Conservation (phyloP, 2,797 vertebrate species). For the Hydrophis major region DNA sequence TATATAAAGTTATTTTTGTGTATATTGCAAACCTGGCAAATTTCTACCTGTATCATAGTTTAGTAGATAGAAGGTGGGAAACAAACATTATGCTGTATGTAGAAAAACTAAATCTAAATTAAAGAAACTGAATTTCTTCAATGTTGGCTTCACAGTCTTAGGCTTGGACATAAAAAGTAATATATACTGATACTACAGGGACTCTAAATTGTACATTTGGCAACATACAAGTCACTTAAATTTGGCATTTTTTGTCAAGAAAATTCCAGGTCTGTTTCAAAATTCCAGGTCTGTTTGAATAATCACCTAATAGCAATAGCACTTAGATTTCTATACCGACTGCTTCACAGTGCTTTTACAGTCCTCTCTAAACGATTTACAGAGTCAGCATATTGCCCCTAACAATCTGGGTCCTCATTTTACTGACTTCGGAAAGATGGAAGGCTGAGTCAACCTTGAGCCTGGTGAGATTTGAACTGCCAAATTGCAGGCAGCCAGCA, state of each 20-base stretch:
- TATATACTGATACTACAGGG: background rate
- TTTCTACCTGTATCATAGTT: background rate
- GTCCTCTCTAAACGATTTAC: too few species aligned
- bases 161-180: background rate
- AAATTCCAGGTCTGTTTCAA: background rate
- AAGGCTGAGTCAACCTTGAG: too few species aligned
- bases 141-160: background rate
- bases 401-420: too few species aligned
- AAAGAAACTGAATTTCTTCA: background rate
- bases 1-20: background rate
- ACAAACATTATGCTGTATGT: background rate
- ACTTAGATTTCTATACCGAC: too few species aligned
- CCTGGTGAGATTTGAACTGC: too few species aligned
- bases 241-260: background rate
- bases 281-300: too few species aligned
- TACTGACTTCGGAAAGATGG: too few species aligned
- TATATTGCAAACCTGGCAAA: background rate
- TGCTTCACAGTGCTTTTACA: too few species aligned
- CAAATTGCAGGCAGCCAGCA: too few species aligned
- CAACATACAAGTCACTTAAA: background rate
- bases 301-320: background rate
- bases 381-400: too few species aligned
- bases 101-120: background rate
- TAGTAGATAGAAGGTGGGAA: background rate
- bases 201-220: background rate